Base-by-base conservation (phyloP, 2,888 invertebrate genomes). In the Monochamus alternatus region DNA sequence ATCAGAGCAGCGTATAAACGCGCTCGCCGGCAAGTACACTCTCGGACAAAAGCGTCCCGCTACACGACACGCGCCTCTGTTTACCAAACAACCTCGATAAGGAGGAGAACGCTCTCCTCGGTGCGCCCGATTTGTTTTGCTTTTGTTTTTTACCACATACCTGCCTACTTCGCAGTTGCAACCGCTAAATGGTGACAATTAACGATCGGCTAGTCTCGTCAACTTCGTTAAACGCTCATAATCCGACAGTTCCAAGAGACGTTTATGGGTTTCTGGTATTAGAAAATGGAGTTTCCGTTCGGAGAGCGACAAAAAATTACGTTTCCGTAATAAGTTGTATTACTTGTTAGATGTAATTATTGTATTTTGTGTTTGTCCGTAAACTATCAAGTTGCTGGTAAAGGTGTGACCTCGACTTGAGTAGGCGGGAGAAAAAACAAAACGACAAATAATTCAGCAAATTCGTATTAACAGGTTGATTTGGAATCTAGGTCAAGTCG, bases 71-170 rank as follows among this genome's bases (percentile, higher is more conserved):
- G 78, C 76, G 78, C 74, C 76, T 64, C 59, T 78, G 76, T 78
- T 78, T 78, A 78, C 78, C 65, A 76, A 78, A 78, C 78, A 76
- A 75, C 64, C 74, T 78, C 64, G 64, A 64, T 64, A 38, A 47
- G 47, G 47, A 38, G 43, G 38, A 43, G 38, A 63, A 59, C 38
- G 68, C 68, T 58, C 51, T 22, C 38, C 9, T 12, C 32, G 31
- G 31, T 14, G 9, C 38, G 58, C 59, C 58, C 9, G 68, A 59
- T 68, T 68, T 68, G 68, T 68, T 68, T 68, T 47, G 51, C 32
- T 31, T 66, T 55, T 55, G 55, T 43, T 68, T 68, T 44, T 59
- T 31, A 7, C 52, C 31, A 38, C 38, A 38, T 38, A 38, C 38
- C 38, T 38, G 38, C 22, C 22, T 22, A 31, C 66, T 55, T 52